Conservation (phyloP, 2,888 invertebrate species). For the Pterobdella sp. region DNA sequence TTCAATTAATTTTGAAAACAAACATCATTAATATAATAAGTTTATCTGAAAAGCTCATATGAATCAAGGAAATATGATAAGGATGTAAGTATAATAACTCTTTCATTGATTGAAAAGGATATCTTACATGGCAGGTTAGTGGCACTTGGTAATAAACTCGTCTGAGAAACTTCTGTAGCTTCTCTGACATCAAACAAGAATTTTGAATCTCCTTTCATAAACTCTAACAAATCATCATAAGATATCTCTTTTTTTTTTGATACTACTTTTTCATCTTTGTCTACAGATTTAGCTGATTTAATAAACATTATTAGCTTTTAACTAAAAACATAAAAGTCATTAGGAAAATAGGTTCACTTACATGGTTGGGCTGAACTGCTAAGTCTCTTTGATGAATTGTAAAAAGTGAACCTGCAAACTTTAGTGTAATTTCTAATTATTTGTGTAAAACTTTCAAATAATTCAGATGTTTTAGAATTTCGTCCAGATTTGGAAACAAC, state of each 20-base stretch:
- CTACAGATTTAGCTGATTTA: neutral
- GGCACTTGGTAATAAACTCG: slow-evolving; percentile 44
- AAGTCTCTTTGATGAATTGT: neutral
- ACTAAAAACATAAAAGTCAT: neutral
- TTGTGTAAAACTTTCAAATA: neutral
- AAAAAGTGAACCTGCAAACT: neutral
- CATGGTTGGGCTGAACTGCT: neutral
- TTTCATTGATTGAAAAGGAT: neutral
- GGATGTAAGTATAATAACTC: too few relatives aligned
- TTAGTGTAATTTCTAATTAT: neutral
- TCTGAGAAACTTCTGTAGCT: slow-evolving; percentile 43
- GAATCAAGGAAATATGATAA: too few relatives aligned
- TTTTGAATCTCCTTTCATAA: slow-evolving; percentile 4
- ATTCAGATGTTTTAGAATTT: neutral
- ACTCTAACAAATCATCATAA: slow-evolving; percentile 18
- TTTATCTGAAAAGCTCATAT: too few relatives aligned
- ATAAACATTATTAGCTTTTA: neutral
- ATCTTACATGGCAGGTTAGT: slow-evolving; percentile 46
- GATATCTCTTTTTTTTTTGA: slow-evolving; percentile 23
- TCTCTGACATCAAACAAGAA: slow-evolving; percentile 47
- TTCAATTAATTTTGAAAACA: too few relatives aligned
- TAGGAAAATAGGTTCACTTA: neutral
- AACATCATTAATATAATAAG: too few relatives aligned
- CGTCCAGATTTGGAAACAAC: slow-evolving; percentile 5
- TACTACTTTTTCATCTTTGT: neutral